Conservation (phyloP, 2,797 vertebrate species). For the Melanotaenia boesemani region DNA sequence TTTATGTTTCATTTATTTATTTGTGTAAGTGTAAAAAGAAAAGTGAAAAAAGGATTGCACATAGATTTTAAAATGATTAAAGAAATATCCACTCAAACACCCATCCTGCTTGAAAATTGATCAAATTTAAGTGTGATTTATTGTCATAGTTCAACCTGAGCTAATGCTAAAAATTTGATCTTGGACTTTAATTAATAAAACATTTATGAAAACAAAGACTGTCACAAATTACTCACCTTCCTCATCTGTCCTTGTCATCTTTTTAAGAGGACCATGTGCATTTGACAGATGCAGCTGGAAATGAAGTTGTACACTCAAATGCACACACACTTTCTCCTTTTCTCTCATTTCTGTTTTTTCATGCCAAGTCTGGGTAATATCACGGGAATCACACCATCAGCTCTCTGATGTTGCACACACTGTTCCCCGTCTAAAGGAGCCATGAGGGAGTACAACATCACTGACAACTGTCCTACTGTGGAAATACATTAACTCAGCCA, state of each 20-base stretch:
- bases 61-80: not conserved
- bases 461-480: conserved; percentile 17
- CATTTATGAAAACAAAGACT: not conserved
- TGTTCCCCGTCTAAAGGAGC: conserved; percentile 38
- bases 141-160: no score
- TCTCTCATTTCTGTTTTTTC: conserved; percentile 3
- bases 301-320: conserved; percentile 12
- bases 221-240: not conserved
- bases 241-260: not conserved
- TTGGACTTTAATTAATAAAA: not conserved
- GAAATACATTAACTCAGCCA: conserved; percentile 7
- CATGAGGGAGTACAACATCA: conserved; percentile 21
- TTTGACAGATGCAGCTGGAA: conserved; percentile 55
- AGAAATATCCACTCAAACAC: not conserved
- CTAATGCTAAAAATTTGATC: not conserved
- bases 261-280: conserved; percentile 26
- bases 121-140: not conserved
- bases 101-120: not conserved
- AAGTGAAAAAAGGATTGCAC: not conserved
- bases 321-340: not conserved
- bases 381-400: conserved; percentile 36
- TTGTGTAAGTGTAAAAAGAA: no score
- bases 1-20: no score
- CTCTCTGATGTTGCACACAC: conserved; percentile 40
- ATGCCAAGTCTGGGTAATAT: not conserved